Base-by-base conservation (phyloP, 2,113 vertebrate genomes). In the Callithrix jacchus region DNA sequence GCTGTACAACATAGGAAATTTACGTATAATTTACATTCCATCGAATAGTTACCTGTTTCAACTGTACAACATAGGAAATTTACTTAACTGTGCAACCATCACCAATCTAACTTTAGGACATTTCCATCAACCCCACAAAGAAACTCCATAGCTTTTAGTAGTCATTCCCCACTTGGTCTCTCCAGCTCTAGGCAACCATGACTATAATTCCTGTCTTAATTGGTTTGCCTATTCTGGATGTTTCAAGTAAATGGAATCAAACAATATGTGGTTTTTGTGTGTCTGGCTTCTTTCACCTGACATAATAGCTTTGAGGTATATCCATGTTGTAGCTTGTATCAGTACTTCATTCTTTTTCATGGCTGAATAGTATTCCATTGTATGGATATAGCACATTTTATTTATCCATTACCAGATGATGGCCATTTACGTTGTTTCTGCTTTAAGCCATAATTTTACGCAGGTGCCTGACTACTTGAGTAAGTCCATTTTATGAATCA, bases 401-500 rank as follows among this genome's bases (percentile, higher is more conserved):
- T 79, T 77, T 45, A 27, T n/a, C 4, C 27, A 18, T n/a, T 49
- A 54, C 27, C 25, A 37, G 68, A 20, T 56, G 5, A 18, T 8
- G 32, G 74, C 10, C 52, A 10, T 79, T 32, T 52, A 85, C n/a
- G 21, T 54, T 20, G 11, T 49, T 64, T 25, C 27, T 21, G 21
- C 3, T 68, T 1, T n/a, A 16, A 49, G 37, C 12, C 35, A 12
- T 13, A 5, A 1, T 54, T 76, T 42, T 47, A 66, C 4, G 10
- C 5, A 32, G 2, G n/a, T 37, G 52, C 12, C 37, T 5, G 52
- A 23, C 35, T 21, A 2, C 27, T 23, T 21, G 18, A 91, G 5
- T 2, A 32, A 42, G 10, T 58, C 49, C 7, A 1, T 8, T 42
- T 17, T n/a, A 20, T 2, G 6, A 9, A 2, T 25, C 0, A 5